Percentiles rank a stretch among this genome's conserved stretches.
Evolutionary conservation across 2,888 invertebrate species (phyloP).

Genomic region (Acholoe squamosa): DNA sequence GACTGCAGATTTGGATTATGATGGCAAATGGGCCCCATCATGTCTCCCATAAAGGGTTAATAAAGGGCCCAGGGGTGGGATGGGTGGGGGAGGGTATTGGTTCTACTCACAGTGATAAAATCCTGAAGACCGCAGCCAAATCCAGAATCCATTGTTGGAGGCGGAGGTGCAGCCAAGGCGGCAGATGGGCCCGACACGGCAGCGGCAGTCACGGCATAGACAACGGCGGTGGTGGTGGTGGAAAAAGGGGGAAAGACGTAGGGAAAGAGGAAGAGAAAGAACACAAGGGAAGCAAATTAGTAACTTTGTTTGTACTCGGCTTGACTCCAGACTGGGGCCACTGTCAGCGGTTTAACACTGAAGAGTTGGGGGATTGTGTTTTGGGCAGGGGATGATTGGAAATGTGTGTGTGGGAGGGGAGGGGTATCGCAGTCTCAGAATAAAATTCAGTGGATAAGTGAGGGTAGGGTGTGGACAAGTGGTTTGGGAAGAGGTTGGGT

Average conservation of each 20-base stretch:
- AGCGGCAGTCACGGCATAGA: background rate
- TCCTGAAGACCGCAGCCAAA: conserved; percentile 36
- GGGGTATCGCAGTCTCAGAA: background rate
- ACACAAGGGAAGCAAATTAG: conserved; percentile 42
- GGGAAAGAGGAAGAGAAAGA: background rate
- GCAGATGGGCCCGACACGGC: background rate
- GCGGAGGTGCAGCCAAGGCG: background rate
- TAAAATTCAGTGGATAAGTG: background rate
- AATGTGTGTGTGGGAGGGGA: background rate
- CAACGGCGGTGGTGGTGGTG: background rate
- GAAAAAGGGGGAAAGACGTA: background rate
- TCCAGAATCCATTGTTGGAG: background rate
- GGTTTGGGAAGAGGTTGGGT: background rate
- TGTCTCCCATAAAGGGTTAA: too few species aligned
- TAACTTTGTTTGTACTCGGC: conserved; percentile 18
- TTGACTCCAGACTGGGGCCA: conserved; percentile 39
- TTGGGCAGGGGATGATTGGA: background rate
- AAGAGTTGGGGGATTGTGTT: background rate
- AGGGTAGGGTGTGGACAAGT: background rate
- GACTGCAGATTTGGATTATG: too few species aligned
- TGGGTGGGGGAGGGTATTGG: background rate
- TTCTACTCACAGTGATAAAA: conserved; percentile 38
- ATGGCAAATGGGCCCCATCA: too few species aligned
- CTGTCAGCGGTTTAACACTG: background rate
- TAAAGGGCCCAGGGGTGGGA: background rate